These are phyloP conservation scores for Chydorus sphaericus DNA, from an alignment of 2,888 invertebrate species.

Conservation along the genomic window DNA sequence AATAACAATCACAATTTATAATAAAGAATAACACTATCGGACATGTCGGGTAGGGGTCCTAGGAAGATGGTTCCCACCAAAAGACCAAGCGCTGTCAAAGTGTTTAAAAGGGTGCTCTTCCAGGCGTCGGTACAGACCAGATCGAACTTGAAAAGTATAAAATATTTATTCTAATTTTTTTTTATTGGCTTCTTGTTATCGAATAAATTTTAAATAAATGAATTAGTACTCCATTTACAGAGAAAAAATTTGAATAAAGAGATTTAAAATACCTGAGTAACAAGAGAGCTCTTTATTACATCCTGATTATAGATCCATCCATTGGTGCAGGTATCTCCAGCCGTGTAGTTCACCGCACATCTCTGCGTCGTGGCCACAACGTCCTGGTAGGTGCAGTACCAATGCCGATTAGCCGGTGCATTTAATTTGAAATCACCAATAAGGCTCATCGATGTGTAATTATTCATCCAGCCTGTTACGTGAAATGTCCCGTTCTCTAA, in stretches of 20 bases:
- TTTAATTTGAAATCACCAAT: not conserved
- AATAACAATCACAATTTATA: no score
- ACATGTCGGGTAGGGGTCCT: constrained; percentile 46
- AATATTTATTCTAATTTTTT: not conserved
- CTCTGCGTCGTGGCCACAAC: not conserved
- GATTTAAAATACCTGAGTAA: constrained; percentile 42
- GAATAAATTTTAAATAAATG: not conserved
- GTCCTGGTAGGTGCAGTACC: no score
- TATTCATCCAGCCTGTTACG: constrained; percentile 32
- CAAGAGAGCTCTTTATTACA: constrained; percentile 35
- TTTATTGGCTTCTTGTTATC: not conserved
- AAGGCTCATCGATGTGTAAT: no score
- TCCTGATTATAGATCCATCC: constrained; percentile 37
- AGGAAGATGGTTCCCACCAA: no score
- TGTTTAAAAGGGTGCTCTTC: no score
- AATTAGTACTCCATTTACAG: no score
- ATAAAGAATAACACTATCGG: no score
- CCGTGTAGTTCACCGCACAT: constrained; percentile 22
- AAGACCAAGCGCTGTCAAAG: no score
- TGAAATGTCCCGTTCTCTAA: no score
- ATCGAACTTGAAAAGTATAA: not conserved
- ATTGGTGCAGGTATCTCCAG: constrained; percentile 30
- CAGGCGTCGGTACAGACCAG: no score
- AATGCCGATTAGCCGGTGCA: not conserved
- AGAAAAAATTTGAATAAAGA: no score